Percentiles rank a stretch among this genome's conserved stretches.
phyloP scores from a whole-genome alignment of 2,113 vertebrate species.

The Oceanodroma tethys region DNA sequence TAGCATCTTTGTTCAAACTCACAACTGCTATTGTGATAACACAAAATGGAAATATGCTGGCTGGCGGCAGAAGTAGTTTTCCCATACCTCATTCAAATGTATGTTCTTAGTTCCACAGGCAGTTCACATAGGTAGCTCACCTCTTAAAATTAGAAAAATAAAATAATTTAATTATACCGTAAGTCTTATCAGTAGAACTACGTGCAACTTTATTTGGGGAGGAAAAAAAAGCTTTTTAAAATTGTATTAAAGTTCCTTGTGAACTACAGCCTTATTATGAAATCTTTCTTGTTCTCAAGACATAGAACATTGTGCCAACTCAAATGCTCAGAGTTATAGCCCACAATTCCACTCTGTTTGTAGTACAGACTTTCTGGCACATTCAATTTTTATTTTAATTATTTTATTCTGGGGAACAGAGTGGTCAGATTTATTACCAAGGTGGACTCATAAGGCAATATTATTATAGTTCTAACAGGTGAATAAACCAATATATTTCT shows the following conservation, averaged over 20 bases:
- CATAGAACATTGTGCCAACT: slow-evolving; percentile 23
- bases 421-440: slow-evolving; percentile 67
- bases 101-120: background rate
- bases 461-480: slow-evolving; percentile 71
- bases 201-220: background rate
- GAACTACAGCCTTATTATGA: slow-evolving; percentile 64
- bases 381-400: slow-evolving; percentile 73
- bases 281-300: slow-evolving; percentile 64
- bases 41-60: background rate
- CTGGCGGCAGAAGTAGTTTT: background rate
- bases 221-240: background rate
- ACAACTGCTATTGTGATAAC: background rate
- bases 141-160: background rate
- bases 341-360: slow-evolving; percentile 55
- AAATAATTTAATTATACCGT: background rate
- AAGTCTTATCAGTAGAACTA: background rate
- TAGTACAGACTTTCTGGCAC: slow-evolving; percentile 57
- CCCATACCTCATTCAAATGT: background rate
- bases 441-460: slow-evolving; percentile 63
- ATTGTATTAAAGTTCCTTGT: slow-evolving; percentile 54
- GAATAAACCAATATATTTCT: slow-evolving; percentile 71
- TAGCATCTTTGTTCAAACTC: background rate
- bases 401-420: slow-evolving; percentile 65
- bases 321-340: slow-evolving; percentile 65
- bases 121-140: background rate